phyloP scores from a whole-genome alignment of 2,797 vertebrate genomes.

The Passerculus sandwichensis region DNA sequence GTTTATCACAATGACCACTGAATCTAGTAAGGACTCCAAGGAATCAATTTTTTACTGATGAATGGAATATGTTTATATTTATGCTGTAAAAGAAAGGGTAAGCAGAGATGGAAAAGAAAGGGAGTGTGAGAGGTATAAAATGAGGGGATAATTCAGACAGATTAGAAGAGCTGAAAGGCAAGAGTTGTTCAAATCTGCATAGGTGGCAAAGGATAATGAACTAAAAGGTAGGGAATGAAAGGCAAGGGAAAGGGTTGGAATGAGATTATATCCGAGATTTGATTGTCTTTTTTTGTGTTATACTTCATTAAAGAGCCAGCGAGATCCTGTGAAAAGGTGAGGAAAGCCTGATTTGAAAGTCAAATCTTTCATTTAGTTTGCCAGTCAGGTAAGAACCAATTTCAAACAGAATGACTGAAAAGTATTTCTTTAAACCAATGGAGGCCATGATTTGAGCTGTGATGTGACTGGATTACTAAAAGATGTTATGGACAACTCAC shows the following conservation, averaged over 20 bases:
- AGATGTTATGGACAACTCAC: not conserved
- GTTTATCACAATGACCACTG: not conserved
- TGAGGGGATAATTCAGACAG: not conserved
- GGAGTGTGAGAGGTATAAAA: fast-evolving
- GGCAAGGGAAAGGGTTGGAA: not conserved
- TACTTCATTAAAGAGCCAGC: not conserved
- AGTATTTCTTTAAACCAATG: not conserved
- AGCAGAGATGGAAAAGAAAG: not conserved
- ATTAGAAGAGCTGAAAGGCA: not conserved
- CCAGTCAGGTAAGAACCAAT: not conserved
- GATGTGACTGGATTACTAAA: not conserved
- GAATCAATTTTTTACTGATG: not conserved
- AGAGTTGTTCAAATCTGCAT: not conserved
- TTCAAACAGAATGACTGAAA: not conserved
- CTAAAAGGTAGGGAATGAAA: not conserved
- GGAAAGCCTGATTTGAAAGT: not conserved
- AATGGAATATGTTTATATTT: not conserved
- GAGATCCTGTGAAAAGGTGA: not conserved
- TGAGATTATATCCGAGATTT: not conserved
- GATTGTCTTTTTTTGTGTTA: not conserved
- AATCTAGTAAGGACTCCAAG: not conserved
- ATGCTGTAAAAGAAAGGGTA: not conserved
- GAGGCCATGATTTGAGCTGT: not conserved
- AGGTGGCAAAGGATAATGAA: not conserved
- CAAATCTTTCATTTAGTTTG: not conserved